phyloP scores from a whole-genome alignment of 2,888 invertebrate genomes.

The Callimorpha dominula region DNA sequence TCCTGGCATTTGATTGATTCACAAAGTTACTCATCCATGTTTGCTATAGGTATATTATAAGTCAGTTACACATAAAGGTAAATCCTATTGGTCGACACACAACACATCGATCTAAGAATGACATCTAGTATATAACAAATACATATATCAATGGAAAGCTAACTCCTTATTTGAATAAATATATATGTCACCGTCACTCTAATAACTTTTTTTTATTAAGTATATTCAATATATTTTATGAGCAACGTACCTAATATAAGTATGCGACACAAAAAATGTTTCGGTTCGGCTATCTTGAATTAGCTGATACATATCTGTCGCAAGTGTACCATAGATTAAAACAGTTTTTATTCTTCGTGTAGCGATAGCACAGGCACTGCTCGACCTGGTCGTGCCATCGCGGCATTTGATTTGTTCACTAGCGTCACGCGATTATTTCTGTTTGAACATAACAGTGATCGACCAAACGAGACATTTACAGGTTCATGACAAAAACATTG shows the following conservation, averaged over 20 bases:
- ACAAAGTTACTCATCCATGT: constrained; percentile 38
- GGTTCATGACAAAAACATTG: constrained; percentile 21
- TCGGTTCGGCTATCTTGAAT: constrained; percentile 34
- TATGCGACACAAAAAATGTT: constrained; percentile 31
- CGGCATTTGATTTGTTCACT: constrained; percentile 63
- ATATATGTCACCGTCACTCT: background rate
- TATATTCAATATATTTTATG: constrained; percentile 21
- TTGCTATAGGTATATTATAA: background rate
- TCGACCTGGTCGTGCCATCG: constrained; percentile 70
- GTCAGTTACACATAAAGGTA: background rate
- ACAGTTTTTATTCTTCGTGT: constrained; percentile 60
- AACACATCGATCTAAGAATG: too few relatives aligned
- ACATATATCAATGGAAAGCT: background rate
- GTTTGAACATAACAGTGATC: constrained; percentile 55
- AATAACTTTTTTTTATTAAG: background rate
- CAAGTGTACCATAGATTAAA: constrained; percentile 60
- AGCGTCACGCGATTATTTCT: constrained; percentile 67
- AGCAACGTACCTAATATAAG: background rate
- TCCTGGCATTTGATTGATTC: constrained; percentile 44
- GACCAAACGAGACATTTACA: constrained; percentile 54
- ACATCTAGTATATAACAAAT: background rate
- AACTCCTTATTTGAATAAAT: constrained; percentile 2
- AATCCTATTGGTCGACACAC: too few relatives aligned
- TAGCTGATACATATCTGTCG: constrained; percentile 47
- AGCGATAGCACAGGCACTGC: constrained; percentile 62